These are phyloP conservation scores for Emberiza fucata DNA, from an alignment of 2,113 vertebrate species.

Conservation along the genomic window DNA sequence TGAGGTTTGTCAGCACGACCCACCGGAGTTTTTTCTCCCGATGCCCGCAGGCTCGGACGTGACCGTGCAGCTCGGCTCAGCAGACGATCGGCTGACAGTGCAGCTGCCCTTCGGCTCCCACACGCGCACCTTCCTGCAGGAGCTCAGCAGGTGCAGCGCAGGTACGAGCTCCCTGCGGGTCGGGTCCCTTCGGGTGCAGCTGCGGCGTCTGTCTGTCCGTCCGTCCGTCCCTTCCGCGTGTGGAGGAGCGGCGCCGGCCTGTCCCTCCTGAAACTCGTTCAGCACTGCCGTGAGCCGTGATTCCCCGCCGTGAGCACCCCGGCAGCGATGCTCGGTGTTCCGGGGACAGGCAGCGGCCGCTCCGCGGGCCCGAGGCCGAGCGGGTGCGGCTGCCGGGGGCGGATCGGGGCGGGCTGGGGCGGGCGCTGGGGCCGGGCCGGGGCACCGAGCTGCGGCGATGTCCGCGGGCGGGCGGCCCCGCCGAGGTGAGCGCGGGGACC, in stretches of 20 bases:
- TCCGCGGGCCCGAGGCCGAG: not conserved
- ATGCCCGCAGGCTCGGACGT: slow-evolving; percentile 82
- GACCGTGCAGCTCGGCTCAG: slow-evolving; percentile 75
- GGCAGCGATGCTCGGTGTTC: not conserved
- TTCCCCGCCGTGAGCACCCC: rapidly evolving
- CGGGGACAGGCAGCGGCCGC: not conserved
- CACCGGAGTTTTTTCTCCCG: not conserved
- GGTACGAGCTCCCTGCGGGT: slow-evolving; percentile 61
- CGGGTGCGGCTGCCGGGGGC: not conserved
- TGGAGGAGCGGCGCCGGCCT: not conserved
- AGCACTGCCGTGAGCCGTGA: not conserved
- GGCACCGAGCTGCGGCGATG: too few relatives aligned
- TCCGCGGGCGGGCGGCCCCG: too few relatives aligned
- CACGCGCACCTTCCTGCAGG: slow-evolving; percentile 82
- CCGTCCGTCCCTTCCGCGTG: rapidly evolving
- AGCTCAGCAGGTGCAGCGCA: slow-evolving; percentile 78
- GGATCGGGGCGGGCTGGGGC: too few relatives aligned
- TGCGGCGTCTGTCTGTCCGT: rapidly evolving
- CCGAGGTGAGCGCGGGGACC: too few relatives aligned
- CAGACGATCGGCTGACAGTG: slow-evolving; percentile 67
- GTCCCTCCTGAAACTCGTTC: not conserved
- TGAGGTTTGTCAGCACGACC: not conserved
- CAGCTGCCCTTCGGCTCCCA: slow-evolving; percentile 91
- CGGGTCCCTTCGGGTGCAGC: rapidly evolving
- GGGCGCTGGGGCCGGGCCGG: too few relatives aligned